Conservation (phyloP, 1,140 invertebrate species). For the Chrysoperla carnea region DNA sequence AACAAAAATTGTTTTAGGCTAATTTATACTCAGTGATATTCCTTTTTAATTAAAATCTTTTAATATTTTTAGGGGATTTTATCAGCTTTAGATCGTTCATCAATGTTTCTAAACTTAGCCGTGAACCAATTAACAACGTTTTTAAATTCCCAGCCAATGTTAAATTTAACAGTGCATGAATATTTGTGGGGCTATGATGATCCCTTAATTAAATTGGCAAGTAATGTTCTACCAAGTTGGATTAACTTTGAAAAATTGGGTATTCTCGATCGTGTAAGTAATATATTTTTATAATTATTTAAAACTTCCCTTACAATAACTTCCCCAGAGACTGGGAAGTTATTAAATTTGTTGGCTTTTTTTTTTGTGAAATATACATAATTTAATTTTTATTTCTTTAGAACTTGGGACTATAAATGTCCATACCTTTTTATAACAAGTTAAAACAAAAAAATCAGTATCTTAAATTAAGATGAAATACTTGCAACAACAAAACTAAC, state of each 20-base stretch:
- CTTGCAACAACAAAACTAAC: too few species aligned
- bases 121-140: constrained; percentile 38
- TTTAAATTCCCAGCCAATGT: constrained; percentile 46
- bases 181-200: constrained; percentile 80
- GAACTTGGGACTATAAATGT: too few species aligned
- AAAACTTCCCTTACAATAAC: too few species aligned
- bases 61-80: constrained; percentile 36
- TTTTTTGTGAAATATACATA: not conserved
- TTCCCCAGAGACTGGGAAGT: not conserved
- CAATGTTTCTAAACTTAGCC: constrained; percentile 39
- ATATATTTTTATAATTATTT: not conserved
- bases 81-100: constrained; percentile 32
- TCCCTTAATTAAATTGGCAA: constrained; percentile 44
- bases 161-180: constrained; percentile 48
- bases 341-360: not conserved
- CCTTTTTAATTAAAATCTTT: constrained; percentile 1
- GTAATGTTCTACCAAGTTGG: constrained; percentile 47
- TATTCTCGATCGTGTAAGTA: constrained; percentile 59
- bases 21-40: too few species aligned
- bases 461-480: too few species aligned
- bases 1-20: too few species aligned
- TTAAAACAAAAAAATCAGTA: too few species aligned
- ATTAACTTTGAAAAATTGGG: constrained; percentile 62
- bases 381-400: too few species aligned
- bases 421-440: too few species aligned